Percentiles rank a stretch among this genome's conserved stretches.
These are phyloP conservation scores for Lucinisca nassula DNA, from an alignment of 2,888 invertebrate species.

Conservation along the genomic window DNA sequence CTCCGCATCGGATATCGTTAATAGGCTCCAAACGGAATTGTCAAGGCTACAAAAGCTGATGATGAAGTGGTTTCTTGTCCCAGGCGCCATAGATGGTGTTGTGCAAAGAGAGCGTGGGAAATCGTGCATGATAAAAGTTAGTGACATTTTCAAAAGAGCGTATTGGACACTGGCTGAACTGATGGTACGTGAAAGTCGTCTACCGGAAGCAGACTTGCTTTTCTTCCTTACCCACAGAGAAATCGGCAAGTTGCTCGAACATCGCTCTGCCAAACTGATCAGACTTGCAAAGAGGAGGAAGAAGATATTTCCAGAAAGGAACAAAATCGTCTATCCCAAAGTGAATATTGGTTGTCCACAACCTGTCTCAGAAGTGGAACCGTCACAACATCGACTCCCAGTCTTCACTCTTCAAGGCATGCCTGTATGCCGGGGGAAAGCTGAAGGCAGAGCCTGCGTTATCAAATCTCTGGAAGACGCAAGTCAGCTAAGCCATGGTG, in stretches of 20 bases:
- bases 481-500: constrained; percentile 90
- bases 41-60: neutral
- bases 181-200: constrained; percentile 90
- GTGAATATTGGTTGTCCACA: neutral
- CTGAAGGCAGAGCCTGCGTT: constrained; percentile 92
- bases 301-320: constrained; percentile 71
- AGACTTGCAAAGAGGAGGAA: constrained; percentile 91
- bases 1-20: neutral
- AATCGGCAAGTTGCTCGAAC: constrained; percentile 89
- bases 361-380: neutral
- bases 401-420: constrained; percentile 89
- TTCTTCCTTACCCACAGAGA: constrained; percentile 92
- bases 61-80: neutral
- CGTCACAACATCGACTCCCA: neutral
- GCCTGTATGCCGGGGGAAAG: constrained; percentile 92
- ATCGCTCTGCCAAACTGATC: constrained; percentile 89
- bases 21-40: neutral
- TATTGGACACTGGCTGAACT: constrained; percentile 90
- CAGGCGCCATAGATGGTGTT: constrained; percentile 90
- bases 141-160: constrained; percentile 90
- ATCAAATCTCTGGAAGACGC: constrained; percentile 89
- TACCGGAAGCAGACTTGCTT: constrained; percentile 91
- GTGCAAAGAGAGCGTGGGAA: constrained; percentile 91
- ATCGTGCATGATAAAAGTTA: constrained; percentile 84
- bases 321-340: neutral